phyloP scores from a whole-genome alignment of 2,888 invertebrate genomes.

The Pyrgus malvae region DNA sequence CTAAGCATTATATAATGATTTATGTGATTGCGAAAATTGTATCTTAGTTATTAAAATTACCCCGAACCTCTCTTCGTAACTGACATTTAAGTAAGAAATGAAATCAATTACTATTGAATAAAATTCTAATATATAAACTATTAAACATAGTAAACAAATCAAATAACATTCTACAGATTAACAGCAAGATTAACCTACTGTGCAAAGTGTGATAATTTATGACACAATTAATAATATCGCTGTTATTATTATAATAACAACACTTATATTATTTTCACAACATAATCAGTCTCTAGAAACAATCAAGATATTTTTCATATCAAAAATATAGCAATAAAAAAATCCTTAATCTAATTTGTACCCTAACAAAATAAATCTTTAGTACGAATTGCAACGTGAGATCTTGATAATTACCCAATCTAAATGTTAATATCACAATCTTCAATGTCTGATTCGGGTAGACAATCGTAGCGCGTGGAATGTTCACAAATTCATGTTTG shows the following conservation, averaged over 20 bases:
- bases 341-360: background rate
- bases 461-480: constrained; percentile 26
- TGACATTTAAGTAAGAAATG: background rate
- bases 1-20: constrained; percentile 6
- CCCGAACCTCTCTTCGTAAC: background rate
- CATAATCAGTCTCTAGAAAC: background rate
- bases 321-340: background rate
- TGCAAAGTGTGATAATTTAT: background rate
- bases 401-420: background rate
- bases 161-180: background rate
- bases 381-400: background rate
- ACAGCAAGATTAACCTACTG: background rate
- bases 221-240: background rate
- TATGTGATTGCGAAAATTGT: constrained; percentile 1
- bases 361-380: background rate
- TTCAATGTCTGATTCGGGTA: constrained; percentile 33
- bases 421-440: constrained; percentile 20
- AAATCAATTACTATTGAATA: background rate
- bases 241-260: background rate
- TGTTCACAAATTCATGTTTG: constrained; percentile 28
- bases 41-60: too few species aligned
- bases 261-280: background rate
- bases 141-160: background rate
- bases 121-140: background rate
- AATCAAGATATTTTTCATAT: too few species aligned